phyloP scores from a whole-genome alignment of 2,113 vertebrate species.

The Neodontobutis hainanensis region DNA sequence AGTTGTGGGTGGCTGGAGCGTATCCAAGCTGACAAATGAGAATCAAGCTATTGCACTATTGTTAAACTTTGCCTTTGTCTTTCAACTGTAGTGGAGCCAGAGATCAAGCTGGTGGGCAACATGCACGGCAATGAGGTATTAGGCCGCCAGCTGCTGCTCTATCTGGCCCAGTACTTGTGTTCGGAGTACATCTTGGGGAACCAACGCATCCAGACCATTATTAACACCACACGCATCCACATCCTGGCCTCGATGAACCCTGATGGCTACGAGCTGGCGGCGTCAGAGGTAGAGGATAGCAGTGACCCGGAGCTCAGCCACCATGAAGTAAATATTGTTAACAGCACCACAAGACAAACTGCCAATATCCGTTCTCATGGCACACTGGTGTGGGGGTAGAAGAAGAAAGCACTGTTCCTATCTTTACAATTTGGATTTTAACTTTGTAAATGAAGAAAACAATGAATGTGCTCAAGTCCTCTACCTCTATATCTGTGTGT shows the following conservation, averaged over 20 bases:
- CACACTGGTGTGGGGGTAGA: slow-evolving; percentile 23
- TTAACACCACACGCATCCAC: slow-evolving; percentile 94
- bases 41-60: background rate
- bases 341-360: slow-evolving; percentile 56
- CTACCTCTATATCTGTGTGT: background rate
- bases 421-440: no score
- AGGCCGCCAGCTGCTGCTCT: slow-evolving; percentile 91
- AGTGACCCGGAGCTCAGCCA: slow-evolving; percentile 78
- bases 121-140: slow-evolving; percentile 98
- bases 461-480: background rate
- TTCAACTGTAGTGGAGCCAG: slow-evolving; percentile 87
- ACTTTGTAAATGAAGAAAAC: background rate
- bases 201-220: slow-evolving; percentile 85
- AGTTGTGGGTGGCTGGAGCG: no score
- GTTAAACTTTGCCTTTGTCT: slow-evolving; percentile 12
- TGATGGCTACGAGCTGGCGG: slow-evolving; percentile 93
- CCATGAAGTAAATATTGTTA: slow-evolving; percentile 85
- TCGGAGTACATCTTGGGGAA: slow-evolving; percentile 90
- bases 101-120: slow-evolving; percentile 93
- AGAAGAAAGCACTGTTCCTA: slow-evolving; percentile 9
- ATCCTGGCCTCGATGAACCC: slow-evolving; percentile 97
- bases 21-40: no score
- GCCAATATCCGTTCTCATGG: slow-evolving; percentile 58
- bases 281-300: slow-evolving; percentile 88
- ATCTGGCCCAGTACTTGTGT: slow-evolving; percentile 92